Evolutionary conservation across 2,797 vertebrate genomes (phyloP).

Genomic region (Esox masquinongy): DNA sequence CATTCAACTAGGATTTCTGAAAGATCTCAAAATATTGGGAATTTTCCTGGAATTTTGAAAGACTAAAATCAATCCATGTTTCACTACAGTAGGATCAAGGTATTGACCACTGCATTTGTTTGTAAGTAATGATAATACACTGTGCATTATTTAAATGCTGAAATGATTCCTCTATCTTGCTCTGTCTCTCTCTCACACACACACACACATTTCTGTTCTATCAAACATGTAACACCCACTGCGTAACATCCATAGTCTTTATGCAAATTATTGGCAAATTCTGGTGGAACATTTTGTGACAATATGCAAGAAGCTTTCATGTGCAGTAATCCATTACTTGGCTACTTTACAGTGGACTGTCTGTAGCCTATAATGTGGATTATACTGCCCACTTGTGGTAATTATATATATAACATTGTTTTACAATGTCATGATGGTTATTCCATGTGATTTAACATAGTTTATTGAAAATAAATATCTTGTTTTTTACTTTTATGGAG

Average conservation of each 20-base stretch:
- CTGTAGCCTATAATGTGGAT: conserved; percentile 9
- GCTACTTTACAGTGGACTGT: not conserved
- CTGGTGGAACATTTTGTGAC: conserved; percentile 17
- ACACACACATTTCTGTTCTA: conserved; percentile 26
- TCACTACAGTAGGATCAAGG: not conserved
- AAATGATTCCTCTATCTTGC: not conserved
- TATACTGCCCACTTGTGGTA: conserved; percentile 67
- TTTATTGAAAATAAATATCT: not conserved
- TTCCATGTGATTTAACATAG: conserved; percentile 1
- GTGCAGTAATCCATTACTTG: not conserved
- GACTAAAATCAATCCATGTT: not conserved
- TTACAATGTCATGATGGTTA: conserved; percentile 17
- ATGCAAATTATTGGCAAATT: conserved; percentile 51
- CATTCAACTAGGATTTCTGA: too few species aligned
- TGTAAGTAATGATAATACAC: not conserved
- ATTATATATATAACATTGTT: conserved; percentile 12
- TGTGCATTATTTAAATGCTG: not conserved
- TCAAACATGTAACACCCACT: conserved; percentile 49
- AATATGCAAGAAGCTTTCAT: conserved; percentile 21
- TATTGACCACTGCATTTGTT: not conserved
- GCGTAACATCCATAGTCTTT: conserved; percentile 45
- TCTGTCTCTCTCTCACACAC: conserved; percentile 4
- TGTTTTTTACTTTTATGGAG: conserved; percentile 4
- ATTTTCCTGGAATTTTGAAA: too few species aligned
- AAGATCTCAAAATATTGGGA: too few species aligned